Conservation (phyloP, 2,113 vertebrate species). For the Machaerirhynchus nigripectus region DNA sequence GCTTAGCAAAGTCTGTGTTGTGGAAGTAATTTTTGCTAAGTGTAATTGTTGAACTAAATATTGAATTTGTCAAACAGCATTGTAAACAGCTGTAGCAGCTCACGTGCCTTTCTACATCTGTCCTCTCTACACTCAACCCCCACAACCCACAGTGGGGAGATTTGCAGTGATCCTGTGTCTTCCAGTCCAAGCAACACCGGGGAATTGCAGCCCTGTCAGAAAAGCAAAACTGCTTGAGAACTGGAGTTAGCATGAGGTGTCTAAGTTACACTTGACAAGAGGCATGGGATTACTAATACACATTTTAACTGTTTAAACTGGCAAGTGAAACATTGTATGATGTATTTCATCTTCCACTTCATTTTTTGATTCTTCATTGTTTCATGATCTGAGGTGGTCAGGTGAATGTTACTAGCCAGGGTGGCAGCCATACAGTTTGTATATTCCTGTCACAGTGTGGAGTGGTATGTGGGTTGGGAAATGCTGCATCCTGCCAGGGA, state of each 20-base stretch:
- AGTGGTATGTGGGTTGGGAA: background rate
- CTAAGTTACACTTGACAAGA: background rate
- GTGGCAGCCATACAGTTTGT: background rate
- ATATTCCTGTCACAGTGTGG: background rate
- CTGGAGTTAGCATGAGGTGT: background rate
- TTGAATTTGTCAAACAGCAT: background rate
- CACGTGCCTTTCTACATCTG: background rate
- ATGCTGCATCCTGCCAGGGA: background rate
- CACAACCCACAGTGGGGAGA: background rate
- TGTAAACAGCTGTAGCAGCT: background rate
- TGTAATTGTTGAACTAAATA: background rate
- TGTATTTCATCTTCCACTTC: background rate
- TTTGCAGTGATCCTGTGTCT: background rate
- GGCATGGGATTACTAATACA: background rate
- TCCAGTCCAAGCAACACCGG: background rate
- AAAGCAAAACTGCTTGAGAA: background rate
- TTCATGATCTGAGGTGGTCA: background rate
- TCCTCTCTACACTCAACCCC: background rate
- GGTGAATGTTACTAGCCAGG: background rate
- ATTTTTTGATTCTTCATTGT: background rate
- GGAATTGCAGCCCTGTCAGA: background rate
- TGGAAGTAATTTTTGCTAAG: background rate
- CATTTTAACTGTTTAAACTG: background rate
- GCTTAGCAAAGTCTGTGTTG: background rate
- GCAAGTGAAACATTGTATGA: background rate